Base-by-base conservation (phyloP, 2,888 invertebrate genomes). In the Cylloceria caligata region DNA sequence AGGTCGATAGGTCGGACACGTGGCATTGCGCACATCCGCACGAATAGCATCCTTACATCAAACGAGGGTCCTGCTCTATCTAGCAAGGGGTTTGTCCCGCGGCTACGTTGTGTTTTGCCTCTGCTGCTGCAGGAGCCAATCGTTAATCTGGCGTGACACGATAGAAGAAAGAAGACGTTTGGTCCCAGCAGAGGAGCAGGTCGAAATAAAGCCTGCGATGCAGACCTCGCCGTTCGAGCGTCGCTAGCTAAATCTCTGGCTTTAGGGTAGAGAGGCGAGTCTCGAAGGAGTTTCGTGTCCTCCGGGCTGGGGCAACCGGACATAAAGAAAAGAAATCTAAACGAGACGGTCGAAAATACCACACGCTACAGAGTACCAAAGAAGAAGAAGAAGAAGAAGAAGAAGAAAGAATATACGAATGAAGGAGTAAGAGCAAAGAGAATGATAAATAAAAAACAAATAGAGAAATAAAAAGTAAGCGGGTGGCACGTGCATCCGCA, bases 401-500 rank as follows among this genome's bases (percentile, higher is more conserved):
- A 67, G 1, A 19, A 49, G 36, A 81, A 68, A 45, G 9, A 45
- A 67, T 49, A 64, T 64, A 55, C 45, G 55, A 65, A 60, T 24
- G 52, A 62, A 21, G 24, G 16, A n/a, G 45, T 11, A 55, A 34
- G 67, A 64, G 65, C 60, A 62, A 68, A 36, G 60, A 52, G 71
- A 52, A 76, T 27, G 69, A 73, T 57, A 45, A 79, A 21, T 62
- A 52, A 72, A 76, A 45, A 42, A 30, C 34, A 39, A 67, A 65
- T 60, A 49, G 39, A 45, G 47, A 67, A 47, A 71, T 55, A 62
- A 39, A 72, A 81, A 64, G 57, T 11, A 67, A 60, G 49, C 77
- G 49, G 55, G 62, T 67, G 81, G 87, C 86, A 89, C 88, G 89
- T 89, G 88, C 86, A 87, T 88, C 89, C 83, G 89, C 89, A 89